Conservation (phyloP, 92 coral and sea anemone genomes). For the Phenganax marumi region DNA sequence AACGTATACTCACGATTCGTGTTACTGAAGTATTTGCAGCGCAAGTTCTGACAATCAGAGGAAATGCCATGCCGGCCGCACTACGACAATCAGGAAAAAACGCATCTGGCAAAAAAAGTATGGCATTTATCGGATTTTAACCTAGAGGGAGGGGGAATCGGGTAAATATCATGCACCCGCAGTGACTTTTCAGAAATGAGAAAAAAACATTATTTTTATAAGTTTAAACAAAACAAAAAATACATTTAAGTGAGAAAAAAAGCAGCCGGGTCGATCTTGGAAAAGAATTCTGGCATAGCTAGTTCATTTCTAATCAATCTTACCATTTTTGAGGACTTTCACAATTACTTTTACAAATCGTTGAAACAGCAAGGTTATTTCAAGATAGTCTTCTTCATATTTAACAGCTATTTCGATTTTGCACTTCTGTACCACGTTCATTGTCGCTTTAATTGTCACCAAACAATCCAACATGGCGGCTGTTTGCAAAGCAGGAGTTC, state of each 20-base stretch:
- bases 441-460: constrained; percentile 61
- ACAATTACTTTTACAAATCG: constrained; percentile 32
- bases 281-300: background rate
- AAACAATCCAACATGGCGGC: constrained; percentile 70
- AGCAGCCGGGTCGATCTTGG: background rate
- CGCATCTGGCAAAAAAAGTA: constrained; percentile 19
- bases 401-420: background rate
- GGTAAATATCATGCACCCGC: background rate
- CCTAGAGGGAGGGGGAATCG: background rate
- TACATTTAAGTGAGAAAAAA: no score
- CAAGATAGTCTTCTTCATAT: background rate
- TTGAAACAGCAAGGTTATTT: background rate
- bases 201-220: background rate
- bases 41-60: constrained; percentile 58
- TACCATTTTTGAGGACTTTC: constrained; percentile 34
- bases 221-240: no score
- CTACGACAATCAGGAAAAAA: constrained; percentile 88
- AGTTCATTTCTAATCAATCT: background rate
- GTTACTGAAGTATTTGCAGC: constrained; percentile 44
- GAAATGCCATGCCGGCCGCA: constrained; percentile 88
- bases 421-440: constrained; percentile 64
- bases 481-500: constrained; percentile 65
- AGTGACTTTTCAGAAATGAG: no score
- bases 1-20: constrained; percentile 53
- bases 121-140: background rate